phyloP scores from a whole-genome alignment of 2,113 vertebrate genomes.

The Anolis carolinensis region DNA sequence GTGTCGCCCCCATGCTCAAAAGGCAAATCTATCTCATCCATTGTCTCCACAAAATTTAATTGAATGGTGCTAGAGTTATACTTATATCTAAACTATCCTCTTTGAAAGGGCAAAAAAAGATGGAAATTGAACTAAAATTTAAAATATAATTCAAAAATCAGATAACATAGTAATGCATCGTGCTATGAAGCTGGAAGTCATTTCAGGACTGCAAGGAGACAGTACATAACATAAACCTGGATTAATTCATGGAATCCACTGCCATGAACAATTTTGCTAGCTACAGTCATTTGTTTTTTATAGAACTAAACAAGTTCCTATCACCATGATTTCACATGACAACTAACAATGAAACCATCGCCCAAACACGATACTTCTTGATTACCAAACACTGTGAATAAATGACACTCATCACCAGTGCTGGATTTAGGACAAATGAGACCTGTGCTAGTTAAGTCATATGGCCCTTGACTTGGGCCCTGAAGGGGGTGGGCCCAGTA shows the following conservation, averaged over 20 bases:
- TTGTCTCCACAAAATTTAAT: not conserved
- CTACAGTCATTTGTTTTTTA: not conserved
- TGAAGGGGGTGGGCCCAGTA: no score
- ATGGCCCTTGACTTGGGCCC: no score
- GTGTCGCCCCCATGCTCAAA: not conserved
- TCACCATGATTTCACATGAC: not conserved
- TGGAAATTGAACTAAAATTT: not conserved
- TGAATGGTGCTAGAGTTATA: not conserved
- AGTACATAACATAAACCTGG: not conserved
- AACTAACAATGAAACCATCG: not conserved
- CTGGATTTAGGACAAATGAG: no score
- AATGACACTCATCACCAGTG: not conserved
- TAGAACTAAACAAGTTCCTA: not conserved
- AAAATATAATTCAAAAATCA: not conserved
- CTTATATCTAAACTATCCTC: not conserved
- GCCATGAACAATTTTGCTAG: not conserved
- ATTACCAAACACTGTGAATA: not conserved
- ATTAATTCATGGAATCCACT: not conserved
- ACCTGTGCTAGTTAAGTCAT: no score
- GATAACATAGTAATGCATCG: not conserved
- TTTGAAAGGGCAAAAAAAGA: not conserved
- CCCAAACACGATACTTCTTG: not conserved
- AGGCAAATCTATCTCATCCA: not conserved
- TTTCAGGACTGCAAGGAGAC: not conserved
- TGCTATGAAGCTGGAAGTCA: not conserved